Percentiles rank a stretch among this genome's conserved stretches.
These are phyloP conservation scores for Neoniphon sammara DNA, from an alignment of 2,797 vertebrate genomes.

Conservation along the genomic window DNA sequence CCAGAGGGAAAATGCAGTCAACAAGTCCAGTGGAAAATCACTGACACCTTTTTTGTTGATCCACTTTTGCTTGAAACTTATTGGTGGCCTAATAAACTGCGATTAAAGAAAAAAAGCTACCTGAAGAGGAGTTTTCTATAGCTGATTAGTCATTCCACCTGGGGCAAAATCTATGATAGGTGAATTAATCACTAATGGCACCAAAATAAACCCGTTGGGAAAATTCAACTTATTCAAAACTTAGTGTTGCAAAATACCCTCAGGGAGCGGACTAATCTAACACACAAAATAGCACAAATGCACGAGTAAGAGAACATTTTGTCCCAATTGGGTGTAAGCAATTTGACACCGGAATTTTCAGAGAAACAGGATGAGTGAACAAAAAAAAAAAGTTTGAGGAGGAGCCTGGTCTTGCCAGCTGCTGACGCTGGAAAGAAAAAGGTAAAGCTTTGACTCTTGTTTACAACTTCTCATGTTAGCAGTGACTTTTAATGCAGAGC, in stretches of 20 bases:
- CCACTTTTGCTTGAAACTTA: background rate
- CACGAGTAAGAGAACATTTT: slow-evolving; percentile 2
- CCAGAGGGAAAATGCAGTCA: slow-evolving; percentile 20
- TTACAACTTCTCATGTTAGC: slow-evolving; percentile 17
- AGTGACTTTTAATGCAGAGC: background rate
- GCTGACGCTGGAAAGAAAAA: slow-evolving; percentile 11
- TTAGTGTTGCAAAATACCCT: background rate
- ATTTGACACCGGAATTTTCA: slow-evolving; percentile 38
- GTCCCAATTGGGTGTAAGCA: slow-evolving; percentile 25
- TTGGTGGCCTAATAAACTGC: background rate
- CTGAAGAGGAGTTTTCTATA: background rate
- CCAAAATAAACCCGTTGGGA: background rate
- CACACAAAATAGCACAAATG: background rate
- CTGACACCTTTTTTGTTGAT: background rate
- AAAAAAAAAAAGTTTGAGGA: background rate
- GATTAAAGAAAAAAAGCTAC: background rate
- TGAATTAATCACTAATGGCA: background rate
- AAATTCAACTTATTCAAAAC: background rate
- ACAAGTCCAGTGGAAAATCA: background rate
- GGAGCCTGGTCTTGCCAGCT: slow-evolving; percentile 8
- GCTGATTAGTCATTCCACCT: background rate
- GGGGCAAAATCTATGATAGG: background rate
- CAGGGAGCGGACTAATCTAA: background rate
- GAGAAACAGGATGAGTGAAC: slow-evolving; percentile 21
- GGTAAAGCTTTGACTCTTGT: background rate